Conservation (phyloP, 2,113 vertebrate species). For the Daphoenositta chrysoptera region DNA sequence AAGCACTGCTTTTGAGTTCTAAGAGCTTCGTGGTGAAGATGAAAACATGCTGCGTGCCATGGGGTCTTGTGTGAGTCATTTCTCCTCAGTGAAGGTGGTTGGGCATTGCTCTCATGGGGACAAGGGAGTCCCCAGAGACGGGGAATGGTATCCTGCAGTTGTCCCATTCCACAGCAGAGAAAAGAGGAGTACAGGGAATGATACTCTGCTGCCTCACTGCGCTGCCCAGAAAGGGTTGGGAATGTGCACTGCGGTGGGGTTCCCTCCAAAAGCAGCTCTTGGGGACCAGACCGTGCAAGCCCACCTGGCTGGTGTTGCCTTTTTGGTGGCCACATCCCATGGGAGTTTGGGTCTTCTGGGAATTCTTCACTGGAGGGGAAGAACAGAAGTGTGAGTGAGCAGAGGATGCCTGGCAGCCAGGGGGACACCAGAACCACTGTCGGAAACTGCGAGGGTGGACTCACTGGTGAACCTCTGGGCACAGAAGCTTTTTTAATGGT, state of each 20-base stretch:
- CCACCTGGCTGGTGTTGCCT: fast-evolving
- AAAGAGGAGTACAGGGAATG: fast-evolving
- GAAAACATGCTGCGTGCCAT: fast-evolving
- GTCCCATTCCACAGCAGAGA: too few relatives aligned
- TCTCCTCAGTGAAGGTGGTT: fast-evolving
- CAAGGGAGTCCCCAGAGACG: too few relatives aligned
- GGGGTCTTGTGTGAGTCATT: too few relatives aligned
- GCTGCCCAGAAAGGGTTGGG: fast-evolving
- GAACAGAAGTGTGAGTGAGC: neutral
- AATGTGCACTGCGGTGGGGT: fast-evolving
- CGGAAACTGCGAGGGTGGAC: neutral
- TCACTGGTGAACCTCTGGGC: neutral
- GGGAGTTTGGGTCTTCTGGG: neutral
- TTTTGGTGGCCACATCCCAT: fast-evolving
- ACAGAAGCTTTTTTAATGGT: neutral
- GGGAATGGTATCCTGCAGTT: fast-evolving
- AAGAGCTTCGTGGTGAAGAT: fast-evolving
- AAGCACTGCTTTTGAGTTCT: neutral
- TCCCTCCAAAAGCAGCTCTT: neutral
- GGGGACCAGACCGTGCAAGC: neutral
- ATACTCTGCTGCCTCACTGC: neutral
- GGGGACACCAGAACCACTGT: too few relatives aligned
- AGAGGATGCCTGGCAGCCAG: neutral
- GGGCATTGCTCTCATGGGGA: too few relatives aligned
- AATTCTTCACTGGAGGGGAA: neutral